Conservation (phyloP, 1,140 invertebrate genomes). For the Drosophila tsacasi region DNA sequence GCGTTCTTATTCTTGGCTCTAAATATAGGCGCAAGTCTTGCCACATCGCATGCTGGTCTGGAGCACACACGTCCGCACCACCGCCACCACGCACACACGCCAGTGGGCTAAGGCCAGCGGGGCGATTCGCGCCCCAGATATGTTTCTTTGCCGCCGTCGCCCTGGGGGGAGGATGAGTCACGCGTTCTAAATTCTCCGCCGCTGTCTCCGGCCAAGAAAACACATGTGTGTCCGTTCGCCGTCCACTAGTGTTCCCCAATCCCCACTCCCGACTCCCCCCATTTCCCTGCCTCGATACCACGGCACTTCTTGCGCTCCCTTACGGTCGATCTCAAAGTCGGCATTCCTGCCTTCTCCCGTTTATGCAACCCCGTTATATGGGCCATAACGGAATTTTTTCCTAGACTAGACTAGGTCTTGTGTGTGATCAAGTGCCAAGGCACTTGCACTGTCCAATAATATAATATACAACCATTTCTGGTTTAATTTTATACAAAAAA, state of each 20-base stretch:
- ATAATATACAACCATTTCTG: neutral
- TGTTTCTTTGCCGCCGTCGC: conserved; percentile 25
- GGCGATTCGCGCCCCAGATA: conserved; percentile 45
- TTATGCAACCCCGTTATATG: conserved; percentile 44
- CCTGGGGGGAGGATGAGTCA: conserved; percentile 50
- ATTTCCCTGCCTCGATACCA: neutral
- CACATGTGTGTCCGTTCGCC: conserved; percentile 39
- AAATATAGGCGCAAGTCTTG: conserved; percentile 47
- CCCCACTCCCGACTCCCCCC: neutral
- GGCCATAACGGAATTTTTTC: conserved; percentile 37
- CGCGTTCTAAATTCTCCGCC: conserved; percentile 45
- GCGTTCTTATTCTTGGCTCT: conserved; percentile 30
- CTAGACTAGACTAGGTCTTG: conserved; percentile 11
- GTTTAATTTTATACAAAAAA: no score
- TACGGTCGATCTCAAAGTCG: conserved; percentile 3
- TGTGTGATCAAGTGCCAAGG: conserved; percentile 10
- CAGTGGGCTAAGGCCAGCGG: conserved; percentile 23
- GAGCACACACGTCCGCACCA: conserved; percentile 27
- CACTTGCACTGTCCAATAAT: neutral
- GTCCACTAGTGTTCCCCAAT: conserved; percentile 7
- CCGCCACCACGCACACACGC: conserved; percentile 11
- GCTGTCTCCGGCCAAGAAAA: conserved; percentile 33
- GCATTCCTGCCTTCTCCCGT: conserved; percentile 10
- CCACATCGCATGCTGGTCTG: conserved; percentile 52
- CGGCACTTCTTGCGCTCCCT: conserved; percentile 13